Evolutionary conservation across 1,140 invertebrate genomes (phyloP), one percentile per base, ranked within the genome.

Genomic region (Drosophila malerkotliana): DNA sequence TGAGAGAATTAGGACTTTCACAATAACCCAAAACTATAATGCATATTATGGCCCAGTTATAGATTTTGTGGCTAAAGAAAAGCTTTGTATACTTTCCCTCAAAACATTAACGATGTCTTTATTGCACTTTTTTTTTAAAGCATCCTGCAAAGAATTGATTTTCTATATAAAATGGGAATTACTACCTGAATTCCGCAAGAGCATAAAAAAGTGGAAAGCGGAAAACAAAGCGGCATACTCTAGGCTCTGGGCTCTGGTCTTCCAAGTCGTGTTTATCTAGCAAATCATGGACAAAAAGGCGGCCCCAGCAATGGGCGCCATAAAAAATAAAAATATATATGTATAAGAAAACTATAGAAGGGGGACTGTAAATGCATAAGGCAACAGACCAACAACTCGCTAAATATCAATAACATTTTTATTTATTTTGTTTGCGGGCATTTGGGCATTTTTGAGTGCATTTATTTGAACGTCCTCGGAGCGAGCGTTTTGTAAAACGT

Each of bases 371-470:
- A 21, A 21, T 21, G 21, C 21, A 21, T 21, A 21, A 21, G 21
- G 21, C 21, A 21, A 0, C 21, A 21, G 34, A 9, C 21, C 14
- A 53, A 47, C 64, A 73, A 75, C 76, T 88, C 75, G 75, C 83
- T 87, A 87, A 85, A 85, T 85, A 87, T 87, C 83, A 87, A 87
- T 87, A 87, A 87, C 76, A 88, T 87, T 88, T 87, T 87, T 87
- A 83, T 87, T 87, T 88, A 87, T 87, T 87, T 87, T 87, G 79
- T 87, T 87, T 87, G 79, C 79, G 67, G 83, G 83, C 83, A 87
- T 87, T 87, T 87, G 87, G 83, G 83, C 83, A 83, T 88, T 87
- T 87, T 88, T 83, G 79, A 87, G 83, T 87, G 83, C 83, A 88
- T 88, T 88, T 87, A 88, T 88, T 88, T 82, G 78, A 83, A 82